Conservation (phyloP, 2,888 invertebrate genomes). For the Myopa tessellatipennis region DNA sequence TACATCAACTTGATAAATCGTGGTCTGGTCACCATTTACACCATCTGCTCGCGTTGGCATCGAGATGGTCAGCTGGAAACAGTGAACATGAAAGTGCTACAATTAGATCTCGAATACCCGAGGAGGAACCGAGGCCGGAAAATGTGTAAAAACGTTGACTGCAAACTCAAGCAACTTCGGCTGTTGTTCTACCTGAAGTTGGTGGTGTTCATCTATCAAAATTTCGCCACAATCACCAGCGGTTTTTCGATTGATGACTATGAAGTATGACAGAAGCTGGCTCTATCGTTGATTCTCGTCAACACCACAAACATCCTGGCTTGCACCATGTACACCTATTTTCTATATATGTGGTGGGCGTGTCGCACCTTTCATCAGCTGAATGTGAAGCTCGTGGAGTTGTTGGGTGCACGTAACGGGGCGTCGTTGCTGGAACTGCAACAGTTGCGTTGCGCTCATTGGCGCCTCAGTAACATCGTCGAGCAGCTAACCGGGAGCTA, state of each 20-base stretch:
- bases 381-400: background rate
- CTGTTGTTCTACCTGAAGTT: background rate
- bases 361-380: background rate
- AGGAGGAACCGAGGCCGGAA: background rate
- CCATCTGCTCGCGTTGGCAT: background rate
- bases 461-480: constrained; percentile 3
- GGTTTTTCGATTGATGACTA: background rate
- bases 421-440: background rate
- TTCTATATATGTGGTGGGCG: background rate
- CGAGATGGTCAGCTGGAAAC: background rate
- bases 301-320: background rate
- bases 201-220: background rate
- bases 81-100: background rate
- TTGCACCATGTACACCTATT: constrained; percentile 6
- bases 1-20: background rate
- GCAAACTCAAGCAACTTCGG: background rate
- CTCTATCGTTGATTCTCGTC: background rate
- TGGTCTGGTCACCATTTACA: background rate
- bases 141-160: background rate
- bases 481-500: background rate
- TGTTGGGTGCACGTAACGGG: background rate
- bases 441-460: constrained; percentile 13
- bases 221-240: background rate
- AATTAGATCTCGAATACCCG: background rate
- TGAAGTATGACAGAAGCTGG: background rate